phyloP scores from a whole-genome alignment of 2,113 vertebrate species.

The Scalopus aquaticus region DNA sequence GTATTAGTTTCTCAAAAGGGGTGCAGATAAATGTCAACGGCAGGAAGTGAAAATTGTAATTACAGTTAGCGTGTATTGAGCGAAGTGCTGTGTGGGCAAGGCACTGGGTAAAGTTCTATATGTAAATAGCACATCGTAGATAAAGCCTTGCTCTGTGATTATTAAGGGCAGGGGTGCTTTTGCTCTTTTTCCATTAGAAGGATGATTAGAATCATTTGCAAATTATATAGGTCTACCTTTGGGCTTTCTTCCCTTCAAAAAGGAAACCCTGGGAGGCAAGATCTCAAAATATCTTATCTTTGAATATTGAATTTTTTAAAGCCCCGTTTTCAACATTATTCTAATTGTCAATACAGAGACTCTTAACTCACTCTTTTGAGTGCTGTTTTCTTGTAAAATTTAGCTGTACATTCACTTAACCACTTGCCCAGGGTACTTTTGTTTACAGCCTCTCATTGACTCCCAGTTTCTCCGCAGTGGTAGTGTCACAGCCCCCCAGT shows the following conservation, averaged over 20 bases:
- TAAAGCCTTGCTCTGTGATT: background rate
- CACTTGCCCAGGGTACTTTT: background rate
- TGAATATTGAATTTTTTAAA: slow-evolving; percentile 35
- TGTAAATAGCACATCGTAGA: slow-evolving; percentile 30
- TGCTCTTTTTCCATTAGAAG: background rate
- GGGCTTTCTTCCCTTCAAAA: background rate
- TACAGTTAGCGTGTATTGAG: background rate
- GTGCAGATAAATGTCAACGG: slow-evolving; percentile 36
- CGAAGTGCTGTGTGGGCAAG: background rate
- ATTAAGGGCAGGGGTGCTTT: background rate
- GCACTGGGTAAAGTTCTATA: background rate
- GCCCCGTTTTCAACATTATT: background rate
- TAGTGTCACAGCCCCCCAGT: background rate
- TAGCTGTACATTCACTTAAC: background rate
- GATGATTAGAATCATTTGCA: slow-evolving; percentile 16
- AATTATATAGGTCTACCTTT: background rate
- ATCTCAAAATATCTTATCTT: slow-evolving; percentile 9
- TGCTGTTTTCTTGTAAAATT: background rate
- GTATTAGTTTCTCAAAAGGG: slow-evolving; percentile 33
- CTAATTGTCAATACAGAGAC: background rate
- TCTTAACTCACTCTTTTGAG: background rate
- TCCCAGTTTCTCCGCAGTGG: background rate
- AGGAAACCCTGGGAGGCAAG: background rate
- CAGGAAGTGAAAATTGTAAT: slow-evolving; percentile 35
- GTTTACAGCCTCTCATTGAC: background rate